phyloP scores from a whole-genome alignment of 2,797 vertebrate species.

The Lepilemur ruficaudatus region DNA sequence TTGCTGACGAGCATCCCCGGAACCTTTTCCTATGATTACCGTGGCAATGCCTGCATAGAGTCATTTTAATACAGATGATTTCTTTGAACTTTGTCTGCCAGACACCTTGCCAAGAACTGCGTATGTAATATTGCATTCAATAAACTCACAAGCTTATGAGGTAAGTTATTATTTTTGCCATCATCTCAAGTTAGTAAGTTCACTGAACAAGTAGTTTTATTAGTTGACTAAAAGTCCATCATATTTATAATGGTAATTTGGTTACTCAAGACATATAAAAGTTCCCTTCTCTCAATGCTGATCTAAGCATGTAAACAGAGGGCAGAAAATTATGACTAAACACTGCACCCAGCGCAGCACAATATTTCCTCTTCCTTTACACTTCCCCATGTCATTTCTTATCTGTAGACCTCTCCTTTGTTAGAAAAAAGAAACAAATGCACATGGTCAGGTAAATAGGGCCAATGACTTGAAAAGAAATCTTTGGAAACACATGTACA shows the following conservation, averaged over 20 bases:
- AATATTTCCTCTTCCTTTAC: background rate
- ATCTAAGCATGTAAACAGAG: background rate
- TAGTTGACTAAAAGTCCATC: background rate
- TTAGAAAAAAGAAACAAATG: background rate
- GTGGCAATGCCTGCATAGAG: background rate
- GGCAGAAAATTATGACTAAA: background rate
- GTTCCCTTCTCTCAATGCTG: background rate
- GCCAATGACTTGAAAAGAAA: background rate
- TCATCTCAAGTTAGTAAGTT: background rate
- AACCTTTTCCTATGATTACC: background rate
- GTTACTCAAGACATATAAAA: background rate
- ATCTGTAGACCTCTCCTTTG: background rate
- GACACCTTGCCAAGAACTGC: background rate
- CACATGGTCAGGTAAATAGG: background rate
- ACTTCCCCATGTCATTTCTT: background rate
- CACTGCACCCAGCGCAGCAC: background rate
- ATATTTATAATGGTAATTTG: background rate
- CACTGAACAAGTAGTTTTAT: background rate
- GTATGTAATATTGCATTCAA: background rate
- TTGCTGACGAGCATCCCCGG: rapidly evolving
- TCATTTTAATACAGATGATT: background rate
- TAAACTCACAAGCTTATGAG: background rate
- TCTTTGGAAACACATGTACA: background rate
- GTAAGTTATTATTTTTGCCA: background rate
- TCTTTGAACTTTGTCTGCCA: background rate